Percentiles rank a stretch among this genome's conserved stretches.
phyloP scores from a whole-genome alignment of 1,140 invertebrate species.

The Octopus bimaculoides region DNA sequence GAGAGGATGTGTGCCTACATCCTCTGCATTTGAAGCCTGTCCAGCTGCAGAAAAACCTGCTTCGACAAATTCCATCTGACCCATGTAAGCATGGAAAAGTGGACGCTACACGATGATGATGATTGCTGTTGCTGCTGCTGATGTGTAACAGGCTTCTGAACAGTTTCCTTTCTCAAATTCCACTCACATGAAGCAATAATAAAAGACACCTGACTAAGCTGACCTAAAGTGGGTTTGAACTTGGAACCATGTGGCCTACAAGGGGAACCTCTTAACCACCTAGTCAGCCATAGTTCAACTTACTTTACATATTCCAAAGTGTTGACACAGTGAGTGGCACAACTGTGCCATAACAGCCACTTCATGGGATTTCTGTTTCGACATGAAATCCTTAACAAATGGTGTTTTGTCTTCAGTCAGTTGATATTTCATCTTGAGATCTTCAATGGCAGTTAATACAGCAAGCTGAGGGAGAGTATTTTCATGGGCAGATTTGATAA shows the following conservation, averaged over 20 bases:
- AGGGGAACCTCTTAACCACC: background rate
- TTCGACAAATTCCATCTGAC: too few relatives aligned
- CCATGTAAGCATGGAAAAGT: too few relatives aligned
- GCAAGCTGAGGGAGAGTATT: too few relatives aligned
- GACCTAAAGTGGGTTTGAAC: background rate
- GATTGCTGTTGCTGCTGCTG: background rate
- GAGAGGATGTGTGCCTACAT: too few relatives aligned
- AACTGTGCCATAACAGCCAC: slow-evolving; percentile 65
- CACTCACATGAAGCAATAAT: too few relatives aligned
- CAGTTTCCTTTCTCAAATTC: background rate
- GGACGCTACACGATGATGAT: too few relatives aligned
- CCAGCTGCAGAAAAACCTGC: too few relatives aligned
- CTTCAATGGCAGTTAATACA: background rate
- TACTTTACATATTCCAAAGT: slow-evolving; percentile 60
- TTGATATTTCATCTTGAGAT: background rate
- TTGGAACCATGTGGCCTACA: background rate
- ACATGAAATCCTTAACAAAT: slow-evolving; percentile 66
- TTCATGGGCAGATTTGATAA: too few relatives aligned
- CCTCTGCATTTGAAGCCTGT: too few relatives aligned
- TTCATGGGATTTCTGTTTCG: slow-evolving; percentile 79
- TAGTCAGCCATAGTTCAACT: slow-evolving; percentile 13
- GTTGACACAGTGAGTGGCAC: slow-evolving; percentile 56
- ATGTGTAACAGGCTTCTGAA: background rate
- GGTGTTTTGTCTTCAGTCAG: background rate
- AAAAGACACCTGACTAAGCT: too few relatives aligned